Evolutionary conservation across 2,888 invertebrate genomes (phyloP), one percentile per base, ranked within the genome.

Genomic region (Homarus gammarus): DNA sequence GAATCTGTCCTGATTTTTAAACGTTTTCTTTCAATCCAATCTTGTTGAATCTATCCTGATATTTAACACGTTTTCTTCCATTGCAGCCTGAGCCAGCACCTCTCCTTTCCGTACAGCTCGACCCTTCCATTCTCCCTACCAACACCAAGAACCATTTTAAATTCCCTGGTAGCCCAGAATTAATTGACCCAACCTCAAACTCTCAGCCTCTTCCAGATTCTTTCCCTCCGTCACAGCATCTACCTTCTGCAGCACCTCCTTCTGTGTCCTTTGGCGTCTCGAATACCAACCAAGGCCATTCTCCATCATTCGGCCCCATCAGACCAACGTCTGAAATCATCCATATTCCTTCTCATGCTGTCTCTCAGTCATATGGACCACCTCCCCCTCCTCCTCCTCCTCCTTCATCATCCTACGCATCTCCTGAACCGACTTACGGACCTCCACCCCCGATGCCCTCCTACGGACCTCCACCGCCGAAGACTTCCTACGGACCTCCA

Each of bases 91-190:
- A 64, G 6, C 68, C 84, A 61, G 70, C 38, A 22, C 88, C 83
- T 15, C 44, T 84, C 51, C 78, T 64, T 84, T 15, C 56, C 38
- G 49, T 51, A 22, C 64, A 83, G 18, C 31, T 89, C 78, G 73
- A 84, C 38, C 49, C 84, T 68, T 61, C 79, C 40, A 40, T 56
- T 31, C 83, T 88, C 77, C 88, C 88, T 33, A 31, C 33, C 27
- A 83, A 78, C 10, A 89, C 88, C 84, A 89, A 70, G 64, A 31
- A 36, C 56, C 88, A 89, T 75, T 89, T 89, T 40, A 27, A 89
- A n/a, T 84, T 56, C 78, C 88, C 88, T 27, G 38, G 2, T 49
- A 44, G 22, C 40, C n/a, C 40, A 31, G 31, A 36, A 12, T 10
- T 36, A 51, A 15, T 36, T 56, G 38, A 5, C 36, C 36, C 36